Base-by-base conservation (phyloP, 2,113 vertebrate genomes). In the Xyliphius kryptos region DNA sequence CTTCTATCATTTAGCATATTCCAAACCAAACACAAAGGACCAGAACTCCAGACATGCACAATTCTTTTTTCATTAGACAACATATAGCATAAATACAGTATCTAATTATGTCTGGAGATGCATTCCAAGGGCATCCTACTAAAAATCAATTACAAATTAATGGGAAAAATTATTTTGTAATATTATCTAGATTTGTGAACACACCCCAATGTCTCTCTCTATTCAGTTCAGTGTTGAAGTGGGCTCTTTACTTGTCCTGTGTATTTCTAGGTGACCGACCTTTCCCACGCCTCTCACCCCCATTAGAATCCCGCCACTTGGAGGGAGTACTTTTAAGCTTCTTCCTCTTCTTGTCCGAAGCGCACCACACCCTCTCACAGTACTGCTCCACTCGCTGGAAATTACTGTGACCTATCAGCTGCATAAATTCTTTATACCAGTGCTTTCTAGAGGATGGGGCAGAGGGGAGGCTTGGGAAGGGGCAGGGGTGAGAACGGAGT, bases 341-440 rank as follows among this genome's bases (percentile, higher is more conserved):
- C 88, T 89, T 93, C 56, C 89, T 89, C 73, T 88, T 95, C 72
- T 89, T 92, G 40, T 94, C 92, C 0, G 90, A 86, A 15, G 63
- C 51, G 73, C 96, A 98, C 96, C 96, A 99, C 21, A 97, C 90
- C 77, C 90, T 91, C 81, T 97, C 93, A 53, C 96, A 98, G 75
- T 98, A 98, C 75, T 98, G 92, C 60, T 97, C 96, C 21, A 98
- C 92, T 38, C 86, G 83, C 75, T 94, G 91, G 74, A 97, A 92
- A 72, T 96, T 92, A 70, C 87, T 92, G 8, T 97, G 95, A 56
- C 95, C 96, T 63, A 98, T 92, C 22, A 97, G 76, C 78, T 98
- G 94, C 63, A 98, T 86, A 72, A 98, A 95, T 56, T 98, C 95
- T 64, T 97, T 98, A 76, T 98, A 98, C 95, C 96, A 98, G 1